phyloP scores from a whole-genome alignment of 2,797 vertebrate genomes.

The Pantherophis alleghaniensis region DNA sequence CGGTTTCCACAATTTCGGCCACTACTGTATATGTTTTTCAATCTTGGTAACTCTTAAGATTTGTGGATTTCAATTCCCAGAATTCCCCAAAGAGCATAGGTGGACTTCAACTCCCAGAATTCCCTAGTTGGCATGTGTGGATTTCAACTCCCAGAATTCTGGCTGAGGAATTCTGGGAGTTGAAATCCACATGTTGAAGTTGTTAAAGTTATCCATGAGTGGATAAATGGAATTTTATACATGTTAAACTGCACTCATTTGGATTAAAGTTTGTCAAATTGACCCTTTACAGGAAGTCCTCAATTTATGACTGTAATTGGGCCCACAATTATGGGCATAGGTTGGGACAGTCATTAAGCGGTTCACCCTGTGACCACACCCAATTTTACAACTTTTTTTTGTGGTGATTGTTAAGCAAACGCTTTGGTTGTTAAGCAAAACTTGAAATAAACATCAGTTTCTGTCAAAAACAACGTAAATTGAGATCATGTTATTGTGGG shows the following conservation, averaged over 20 bases:
- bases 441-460: neutral
- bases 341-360: neutral
- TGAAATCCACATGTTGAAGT: neutral
- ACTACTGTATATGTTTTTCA: too few species aligned
- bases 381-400: neutral
- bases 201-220: neutral
- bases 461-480: neutral
- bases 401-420: neutral
- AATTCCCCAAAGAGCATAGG: neutral
- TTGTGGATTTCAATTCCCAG: neutral
- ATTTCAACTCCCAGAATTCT: neutral
- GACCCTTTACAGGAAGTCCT: neutral
- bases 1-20: too few species aligned
- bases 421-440: neutral
- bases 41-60: neutral
- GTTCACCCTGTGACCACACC: neutral
- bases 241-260: neutral
- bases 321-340: neutral
- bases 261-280: neutral
- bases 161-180: neutral
- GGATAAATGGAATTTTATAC: neutral
- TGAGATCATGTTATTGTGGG: neutral
- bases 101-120: too few species aligned
- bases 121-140: neutral
- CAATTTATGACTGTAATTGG: neutral